Conservation (phyloP, 2,113 vertebrate species). For the Galbula dea region DNA sequence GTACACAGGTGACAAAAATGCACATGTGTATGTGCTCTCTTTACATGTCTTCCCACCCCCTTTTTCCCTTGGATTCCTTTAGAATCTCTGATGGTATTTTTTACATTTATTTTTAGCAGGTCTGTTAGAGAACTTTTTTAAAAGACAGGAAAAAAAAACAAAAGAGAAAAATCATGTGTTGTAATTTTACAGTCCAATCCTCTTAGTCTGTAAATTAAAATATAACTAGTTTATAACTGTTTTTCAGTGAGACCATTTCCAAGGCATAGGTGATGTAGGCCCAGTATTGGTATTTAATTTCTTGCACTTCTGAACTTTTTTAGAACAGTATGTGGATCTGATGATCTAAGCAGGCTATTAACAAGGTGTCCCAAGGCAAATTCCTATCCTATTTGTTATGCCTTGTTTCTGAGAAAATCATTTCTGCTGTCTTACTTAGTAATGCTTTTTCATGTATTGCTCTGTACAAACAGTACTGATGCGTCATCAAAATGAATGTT, state of each 20-base stretch:
- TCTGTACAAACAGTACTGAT: neutral
- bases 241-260: neutral
- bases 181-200: neutral
- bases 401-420: neutral
- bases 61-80: neutral
- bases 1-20: neutral
- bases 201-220: neutral
- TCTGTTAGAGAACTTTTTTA: neutral
- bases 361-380: neutral
- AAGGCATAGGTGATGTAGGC: neutral
- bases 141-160: neutral
- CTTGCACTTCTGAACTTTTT: neutral
- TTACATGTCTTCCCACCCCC: neutral
- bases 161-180: neutral
- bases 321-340: neutral
- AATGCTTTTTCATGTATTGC: neutral
- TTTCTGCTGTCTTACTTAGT: neutral
- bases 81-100: neutral
- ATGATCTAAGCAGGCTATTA: neutral
- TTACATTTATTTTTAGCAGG: neutral
- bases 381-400: neutral
- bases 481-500: neutral
- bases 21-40: neutral
- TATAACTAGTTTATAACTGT: neutral
- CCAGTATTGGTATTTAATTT: neutral